A percentile compares a stretch with the other conserved stretches of the same genome.
Evolutionary conservation across 2,888 invertebrate species (phyloP).

Genomic region (Chymomyza procnemis): DNA sequence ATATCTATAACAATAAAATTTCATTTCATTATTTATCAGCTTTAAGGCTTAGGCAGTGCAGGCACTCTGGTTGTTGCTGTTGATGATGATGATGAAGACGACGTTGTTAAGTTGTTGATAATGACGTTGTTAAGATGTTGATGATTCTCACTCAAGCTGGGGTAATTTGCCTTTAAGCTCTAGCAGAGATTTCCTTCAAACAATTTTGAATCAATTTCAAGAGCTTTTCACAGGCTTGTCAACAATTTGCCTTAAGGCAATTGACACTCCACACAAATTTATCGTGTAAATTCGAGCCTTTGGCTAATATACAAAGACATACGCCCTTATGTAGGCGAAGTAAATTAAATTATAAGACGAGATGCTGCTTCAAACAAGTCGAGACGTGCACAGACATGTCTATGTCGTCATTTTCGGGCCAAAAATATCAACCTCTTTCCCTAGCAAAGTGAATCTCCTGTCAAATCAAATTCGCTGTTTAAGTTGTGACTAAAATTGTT

Average conservation of each 20-base stretch:
- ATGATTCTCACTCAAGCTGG: background rate
- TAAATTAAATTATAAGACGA: conserved; percentile 47
- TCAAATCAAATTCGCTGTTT: no score
- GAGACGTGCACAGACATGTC: conserved; percentile 7
- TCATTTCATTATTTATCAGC: background rate
- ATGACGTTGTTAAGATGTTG: background rate
- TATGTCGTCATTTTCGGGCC: conserved; percentile 17
- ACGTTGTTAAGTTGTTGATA: background rate
- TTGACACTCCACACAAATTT: background rate
- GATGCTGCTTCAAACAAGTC: background rate
- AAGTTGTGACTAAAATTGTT: no score
- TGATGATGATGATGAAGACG: background rate
- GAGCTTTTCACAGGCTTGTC: background rate
- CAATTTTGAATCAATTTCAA: background rate
- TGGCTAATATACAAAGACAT: background rate
- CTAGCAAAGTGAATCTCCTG: no score
- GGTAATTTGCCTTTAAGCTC: background rate
- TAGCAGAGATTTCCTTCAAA: background rate
- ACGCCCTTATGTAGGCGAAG: conserved; percentile 4
- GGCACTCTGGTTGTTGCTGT: background rate
- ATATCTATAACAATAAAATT: background rate
- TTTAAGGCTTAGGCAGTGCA: background rate
- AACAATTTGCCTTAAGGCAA: background rate
- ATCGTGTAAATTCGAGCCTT: background rate
- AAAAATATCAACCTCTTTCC: no score